Percentiles rank a stretch among this genome's conserved stretches.
These are phyloP conservation scores for Premnoplex brunnescens DNA, from an alignment of 2,797 vertebrate species.

Conservation along the genomic window DNA sequence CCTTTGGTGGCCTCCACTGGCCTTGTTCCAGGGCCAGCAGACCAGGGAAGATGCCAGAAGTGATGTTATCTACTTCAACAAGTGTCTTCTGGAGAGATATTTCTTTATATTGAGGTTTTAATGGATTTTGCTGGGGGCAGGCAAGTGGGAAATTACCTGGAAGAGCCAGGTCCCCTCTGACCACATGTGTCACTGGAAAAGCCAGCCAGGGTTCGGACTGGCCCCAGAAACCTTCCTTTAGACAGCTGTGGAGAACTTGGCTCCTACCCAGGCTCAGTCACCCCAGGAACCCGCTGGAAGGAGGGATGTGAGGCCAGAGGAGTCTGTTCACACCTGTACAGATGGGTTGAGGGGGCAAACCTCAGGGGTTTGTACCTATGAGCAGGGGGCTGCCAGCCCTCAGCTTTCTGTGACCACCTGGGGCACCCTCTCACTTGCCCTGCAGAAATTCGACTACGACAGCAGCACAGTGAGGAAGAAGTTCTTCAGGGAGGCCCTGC, in stretches of 20 bases:
- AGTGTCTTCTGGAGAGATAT: not conserved
- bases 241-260: not conserved
- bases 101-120: not conserved
- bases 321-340: rapidly evolving
- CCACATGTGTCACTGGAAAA: not conserved
- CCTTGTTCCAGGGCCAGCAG: not conserved
- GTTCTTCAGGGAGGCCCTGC: constrained; percentile 95
- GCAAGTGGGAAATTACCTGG: not conserved
- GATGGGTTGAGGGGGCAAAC: rapidly evolving
- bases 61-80: rapidly evolving
- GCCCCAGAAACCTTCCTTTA: not conserved
- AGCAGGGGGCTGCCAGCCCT: not conserved
- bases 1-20: not conserved
- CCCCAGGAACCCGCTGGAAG: not conserved
- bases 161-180: not conserved
- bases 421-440: not conserved
- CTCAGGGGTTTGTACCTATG: rapidly evolving
- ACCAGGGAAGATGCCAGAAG: not conserved
- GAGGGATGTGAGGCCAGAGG: not conserved
- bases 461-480: constrained; percentile 96
- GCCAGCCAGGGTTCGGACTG: not conserved
- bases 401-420: rapidly evolving
- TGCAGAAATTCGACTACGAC: constrained; percentile 95
- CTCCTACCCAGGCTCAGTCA: rapidly evolving
- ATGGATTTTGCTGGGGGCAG: not conserved